These are phyloP conservation scores for Chrysomela aeneicollis DNA, from an alignment of 2,888 invertebrate genomes.

Conservation along the genomic window DNA sequence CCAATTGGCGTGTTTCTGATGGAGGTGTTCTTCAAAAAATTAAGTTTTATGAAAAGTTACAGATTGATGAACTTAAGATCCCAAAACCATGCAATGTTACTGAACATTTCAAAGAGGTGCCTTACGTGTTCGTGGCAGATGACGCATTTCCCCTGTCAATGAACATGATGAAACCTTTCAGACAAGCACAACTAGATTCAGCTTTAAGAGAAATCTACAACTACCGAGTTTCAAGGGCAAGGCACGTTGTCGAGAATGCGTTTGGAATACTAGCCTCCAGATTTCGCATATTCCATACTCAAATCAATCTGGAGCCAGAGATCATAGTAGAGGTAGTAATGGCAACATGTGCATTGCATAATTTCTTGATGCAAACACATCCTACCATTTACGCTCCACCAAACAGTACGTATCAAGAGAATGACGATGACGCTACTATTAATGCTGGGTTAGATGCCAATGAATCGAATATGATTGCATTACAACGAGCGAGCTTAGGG, in stretches of 20 bases:
- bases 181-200: slow-evolving; percentile 20
- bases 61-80: slow-evolving; percentile 4
- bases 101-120: slow-evolving; percentile 3
- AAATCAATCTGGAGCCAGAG: slow-evolving; percentile 18
- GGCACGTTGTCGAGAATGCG: too few relatives aligned
- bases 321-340: slow-evolving; percentile 19
- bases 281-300: slow-evolving; percentile 24
- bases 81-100: neutral
- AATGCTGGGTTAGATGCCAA: neutral
- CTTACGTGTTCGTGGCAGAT: slow-evolving; percentile 21
- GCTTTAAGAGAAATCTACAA: slow-evolving; percentile 24
- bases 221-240: slow-evolving; percentile 19
- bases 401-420: slow-evolving; percentile 5
- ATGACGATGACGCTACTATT: neutral
- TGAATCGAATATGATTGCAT: neutral
- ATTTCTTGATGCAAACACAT: slow-evolving; percentile 9
- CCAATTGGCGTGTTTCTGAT: slow-evolving; percentile 45
- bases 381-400: slow-evolving; percentile 3
- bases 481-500: neutral
- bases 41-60: slow-evolving; percentile 35
- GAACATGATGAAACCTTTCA: slow-evolving; percentile 21
- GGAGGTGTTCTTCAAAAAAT: slow-evolving; percentile 43
- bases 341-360: slow-evolving; percentile 23
- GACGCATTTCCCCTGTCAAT: too few relatives aligned
- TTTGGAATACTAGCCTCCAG: slow-evolving; percentile 24